Base-by-base conservation (phyloP, 2,797 vertebrate genomes). In the Trichosurus vulpecula region DNA sequence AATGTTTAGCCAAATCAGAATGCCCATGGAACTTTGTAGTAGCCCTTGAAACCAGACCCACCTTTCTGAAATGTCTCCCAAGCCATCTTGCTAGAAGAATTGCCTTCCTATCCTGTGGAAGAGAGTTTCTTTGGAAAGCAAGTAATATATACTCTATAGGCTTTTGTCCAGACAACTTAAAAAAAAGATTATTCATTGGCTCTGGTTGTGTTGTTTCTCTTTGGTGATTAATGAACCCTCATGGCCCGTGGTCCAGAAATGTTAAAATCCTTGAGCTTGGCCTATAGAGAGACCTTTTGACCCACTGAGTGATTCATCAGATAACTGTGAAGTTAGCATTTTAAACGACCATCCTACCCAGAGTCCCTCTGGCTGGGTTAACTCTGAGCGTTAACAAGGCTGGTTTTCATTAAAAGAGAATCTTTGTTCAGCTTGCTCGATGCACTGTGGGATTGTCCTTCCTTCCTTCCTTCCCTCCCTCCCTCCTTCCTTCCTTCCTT, bases 221-320 rank as follows among this genome's bases (percentile, higher is more conserved):
- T 12, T 35, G 10, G 14, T 94, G 94, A 93, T 95, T 93, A 94
- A 93, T 56, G 57, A 54, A 27, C 92, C 92, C 74, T 66, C 90
- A 92, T 91, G 91, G 93, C 91, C 93, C 95, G 95, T 92, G 94
- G 57, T 58, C 66, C 35, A 0, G 91, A 95, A 94, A 93, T 90
- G 54, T 3, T 3, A 54, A 95, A 61, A 57, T 93, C 94, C 94
- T 92, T 56, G 58, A 93, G 54, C 61, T 81, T 95, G 94, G 96
- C 95, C 95, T 66, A 0, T 61, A 1, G 0, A 35, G 91, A 53
- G 35, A 12, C 81, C 52, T 90, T 95, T 92, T 92, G 58, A 0
- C 61, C 54, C 93, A 2, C 54, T 52, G n/a, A 35, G 41, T 30
- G 91, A 95, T 89, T 93, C 53, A 58, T 93, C 92, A 52, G n/a